Conservation (phyloP, 2,888 invertebrate genomes). For the Drosophila prostipennis region DNA sequence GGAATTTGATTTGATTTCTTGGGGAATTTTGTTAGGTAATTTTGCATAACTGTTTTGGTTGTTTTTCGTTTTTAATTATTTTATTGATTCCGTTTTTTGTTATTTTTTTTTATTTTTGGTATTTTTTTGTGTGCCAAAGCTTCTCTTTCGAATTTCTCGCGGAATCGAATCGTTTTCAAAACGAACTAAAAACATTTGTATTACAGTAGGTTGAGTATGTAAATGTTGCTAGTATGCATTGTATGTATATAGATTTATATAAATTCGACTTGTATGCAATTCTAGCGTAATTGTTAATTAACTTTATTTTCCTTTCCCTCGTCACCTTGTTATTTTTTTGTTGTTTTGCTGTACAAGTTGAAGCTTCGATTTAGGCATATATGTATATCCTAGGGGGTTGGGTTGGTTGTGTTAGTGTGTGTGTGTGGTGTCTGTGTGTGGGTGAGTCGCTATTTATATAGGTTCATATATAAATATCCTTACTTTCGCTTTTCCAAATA, state of each 20-base stretch:
- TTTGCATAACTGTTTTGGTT: conserved; percentile 37
- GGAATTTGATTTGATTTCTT: conserved; percentile 32
- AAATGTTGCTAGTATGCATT: conserved; percentile 51
- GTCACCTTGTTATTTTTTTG: conserved; percentile 18
- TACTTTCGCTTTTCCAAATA: conserved; percentile 62
- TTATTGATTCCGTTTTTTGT: conserved; percentile 32
- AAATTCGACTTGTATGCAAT: conserved; percentile 80
- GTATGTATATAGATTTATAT: conserved; percentile 63
- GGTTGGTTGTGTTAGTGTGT: conserved; percentile 28
- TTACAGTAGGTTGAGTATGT: conserved; percentile 56
- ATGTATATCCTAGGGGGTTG: conserved; percentile 20
- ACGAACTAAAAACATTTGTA: conserved; percentile 44
- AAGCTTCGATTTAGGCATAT: conserved; percentile 38
- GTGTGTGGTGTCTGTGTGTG: conserved; percentile 20
- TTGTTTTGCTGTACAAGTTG: conserved; percentile 40
- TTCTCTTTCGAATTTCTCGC: conserved; percentile 49
- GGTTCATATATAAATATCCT: conserved; percentile 76
- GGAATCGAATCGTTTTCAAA: conserved; percentile 23
- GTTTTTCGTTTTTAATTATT: conserved; percentile 1
- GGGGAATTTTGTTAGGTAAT: conserved; percentile 32
- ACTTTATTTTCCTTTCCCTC: conserved; percentile 38
- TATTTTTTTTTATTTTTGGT: conserved; percentile 17
- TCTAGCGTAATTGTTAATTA: conserved; percentile 70
- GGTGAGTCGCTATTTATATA: conserved; percentile 54
- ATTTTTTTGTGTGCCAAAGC: conserved; percentile 80